Base-by-base conservation (phyloP, 2,797 vertebrate species). In the Denticeps clupeoides region DNA sequence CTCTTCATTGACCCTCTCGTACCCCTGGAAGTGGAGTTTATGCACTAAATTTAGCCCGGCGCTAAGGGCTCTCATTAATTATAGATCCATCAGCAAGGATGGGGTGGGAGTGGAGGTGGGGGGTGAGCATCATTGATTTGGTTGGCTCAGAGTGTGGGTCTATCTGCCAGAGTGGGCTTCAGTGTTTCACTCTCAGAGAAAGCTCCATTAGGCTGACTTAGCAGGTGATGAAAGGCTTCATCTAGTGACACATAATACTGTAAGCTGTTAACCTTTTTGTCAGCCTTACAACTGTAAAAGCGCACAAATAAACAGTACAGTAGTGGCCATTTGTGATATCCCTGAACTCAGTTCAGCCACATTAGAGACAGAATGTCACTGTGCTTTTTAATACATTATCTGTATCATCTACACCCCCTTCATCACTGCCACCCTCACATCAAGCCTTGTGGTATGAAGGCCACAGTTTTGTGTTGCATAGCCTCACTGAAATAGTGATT, bases 31-130 rank as follows among this genome's bases (percentile, higher is more conserved):
- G 66, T 67, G 59, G 60, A 80, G 71, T 72, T 77, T 73, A 73
- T 67, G 62, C 62, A 70, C 71, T 78, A 78, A 73, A 82, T 80
- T 79, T 79, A 80, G 69, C 73, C 69, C 69, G 62, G 73, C 58
- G 66, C 75, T 74, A 68, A 75, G 73, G 75, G 72, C 67, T 65
- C 68, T 79, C 76, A 77, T 83, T 81, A 84, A 83, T 82, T 80
- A 82, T 78, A 74, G 69, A 82, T 79, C 70, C 63, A 71, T 77
- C 64, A 67, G 67, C 1, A 41, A 42, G 62, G 42, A 51, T 35
- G 37, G 53, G 47, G 49, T 51, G 55, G 56, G 21, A 35, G 45
- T 23, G 40, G 19, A 5, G 22, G 28, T 4, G 16, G 26, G 46
- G 24, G 24, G 24, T 24, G 24, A 24, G 25, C 24, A 35, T 38